Conservation (phyloP, 2,888 invertebrate genomes). For the Aelia acuminata region DNA sequence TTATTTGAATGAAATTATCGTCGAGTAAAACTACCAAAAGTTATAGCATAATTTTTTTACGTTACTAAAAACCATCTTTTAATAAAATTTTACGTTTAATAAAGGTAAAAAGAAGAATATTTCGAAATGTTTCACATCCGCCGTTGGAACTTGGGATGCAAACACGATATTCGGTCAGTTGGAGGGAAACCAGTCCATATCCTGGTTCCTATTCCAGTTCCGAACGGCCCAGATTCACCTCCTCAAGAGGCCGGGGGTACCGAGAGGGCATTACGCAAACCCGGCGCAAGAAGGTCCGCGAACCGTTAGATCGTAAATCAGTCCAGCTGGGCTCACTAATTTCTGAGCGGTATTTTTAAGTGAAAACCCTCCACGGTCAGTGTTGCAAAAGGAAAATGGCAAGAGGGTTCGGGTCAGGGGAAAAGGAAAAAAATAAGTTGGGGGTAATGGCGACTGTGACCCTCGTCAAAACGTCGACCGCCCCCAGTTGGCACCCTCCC, state of each 20-base stretch:
- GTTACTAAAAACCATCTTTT: too few species aligned
- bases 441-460: conserved; percentile 49
- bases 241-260: neutral
- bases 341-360: conserved; percentile 33
- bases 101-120: too few species aligned
- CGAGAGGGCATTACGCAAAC: conserved; percentile 20
- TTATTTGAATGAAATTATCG: too few species aligned
- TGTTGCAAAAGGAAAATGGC: conserved; percentile 1
- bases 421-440: neutral
- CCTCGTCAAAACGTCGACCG: conserved; percentile 8
- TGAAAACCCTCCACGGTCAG: neutral
- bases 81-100: too few species aligned
- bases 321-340: neutral
- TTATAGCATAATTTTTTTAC: too few species aligned
- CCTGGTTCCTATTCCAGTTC: conserved; percentile 17
- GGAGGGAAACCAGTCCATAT: conserved; percentile 10
- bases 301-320: conserved; percentile 46
- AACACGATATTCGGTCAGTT: neutral
- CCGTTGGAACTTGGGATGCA: neutral
- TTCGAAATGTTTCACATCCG: neutral
- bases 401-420: neutral
- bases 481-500: neutral
- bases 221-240: conserved; percentile 4
- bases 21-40: too few species aligned
- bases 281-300: neutral